Percentiles rank a stretch among this genome's conserved stretches.
These are phyloP conservation scores for Ifrita kowaldi DNA, from an alignment of 2,113 vertebrate species.

Conservation along the genomic window DNA sequence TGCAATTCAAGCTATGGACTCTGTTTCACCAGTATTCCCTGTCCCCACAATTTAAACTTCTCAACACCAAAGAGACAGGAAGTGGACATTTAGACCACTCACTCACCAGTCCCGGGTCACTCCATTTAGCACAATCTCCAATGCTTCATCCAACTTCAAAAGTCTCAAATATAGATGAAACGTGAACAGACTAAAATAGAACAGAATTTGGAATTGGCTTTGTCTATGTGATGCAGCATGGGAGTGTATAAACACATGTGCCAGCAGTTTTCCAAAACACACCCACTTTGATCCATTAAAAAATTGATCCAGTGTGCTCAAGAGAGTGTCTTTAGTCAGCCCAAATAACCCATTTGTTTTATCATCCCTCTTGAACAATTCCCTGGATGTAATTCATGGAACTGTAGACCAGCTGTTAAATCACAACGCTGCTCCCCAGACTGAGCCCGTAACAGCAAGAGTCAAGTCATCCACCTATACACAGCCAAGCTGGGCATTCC, in stretches of 20 bases:
- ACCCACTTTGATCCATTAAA: neutral
- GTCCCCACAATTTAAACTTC: neutral
- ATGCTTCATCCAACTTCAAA: neutral
- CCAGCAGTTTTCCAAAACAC: neutral
- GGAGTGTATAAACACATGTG: accelerated
- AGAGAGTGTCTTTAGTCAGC: neutral
- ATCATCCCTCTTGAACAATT: neutral
- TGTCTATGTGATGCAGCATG: accelerated
- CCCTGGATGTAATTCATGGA: neutral
- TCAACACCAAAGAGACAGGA: neutral
- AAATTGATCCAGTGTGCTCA: neutral
- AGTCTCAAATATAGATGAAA: neutral
- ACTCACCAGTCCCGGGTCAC: neutral
- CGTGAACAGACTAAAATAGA: neutral
- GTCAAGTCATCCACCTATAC: neutral
- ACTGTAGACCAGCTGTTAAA: neutral
- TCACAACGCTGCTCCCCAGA: neutral
- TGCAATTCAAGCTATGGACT: neutral
- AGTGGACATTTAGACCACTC: neutral
- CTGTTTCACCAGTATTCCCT: neutral
- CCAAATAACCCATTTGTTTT: neutral
- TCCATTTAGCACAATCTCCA: neutral
- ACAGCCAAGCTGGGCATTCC: neutral
- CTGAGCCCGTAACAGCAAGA: neutral
- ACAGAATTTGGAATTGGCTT: neutral